Conservation (phyloP, 2,113 vertebrate genomes). For the Dolichotis patagonum region DNA sequence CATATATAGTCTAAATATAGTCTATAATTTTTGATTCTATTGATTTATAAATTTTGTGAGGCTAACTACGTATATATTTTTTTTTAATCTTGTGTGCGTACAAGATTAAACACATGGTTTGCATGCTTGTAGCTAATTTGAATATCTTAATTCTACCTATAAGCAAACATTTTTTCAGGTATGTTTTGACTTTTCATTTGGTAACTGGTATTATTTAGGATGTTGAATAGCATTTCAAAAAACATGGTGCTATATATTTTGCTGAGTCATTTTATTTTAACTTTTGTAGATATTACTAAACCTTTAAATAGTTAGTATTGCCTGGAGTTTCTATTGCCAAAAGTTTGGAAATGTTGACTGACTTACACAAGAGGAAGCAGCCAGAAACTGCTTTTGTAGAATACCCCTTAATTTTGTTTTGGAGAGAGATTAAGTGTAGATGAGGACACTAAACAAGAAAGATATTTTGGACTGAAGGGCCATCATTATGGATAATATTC, state of each 20-base stretch:
- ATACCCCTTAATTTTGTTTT: constrained; percentile 74
- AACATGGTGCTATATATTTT: neutral
- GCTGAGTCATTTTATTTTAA: constrained; percentile 42
- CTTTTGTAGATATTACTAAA: neutral
- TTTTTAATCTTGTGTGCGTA: neutral
- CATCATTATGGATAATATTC: constrained; percentile 78
- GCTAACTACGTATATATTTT: neutral
- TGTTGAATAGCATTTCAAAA: constrained; percentile 17
- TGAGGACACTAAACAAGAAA: constrained; percentile 66
- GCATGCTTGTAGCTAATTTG: neutral
- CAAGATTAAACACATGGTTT: neutral
- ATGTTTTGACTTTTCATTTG: neutral
- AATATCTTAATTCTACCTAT: neutral
- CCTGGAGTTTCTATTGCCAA: constrained; percentile 36
- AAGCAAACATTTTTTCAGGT: neutral
- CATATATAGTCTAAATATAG: neutral
- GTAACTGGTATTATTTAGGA: neutral
- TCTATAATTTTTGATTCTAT: neutral
- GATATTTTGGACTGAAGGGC: constrained; percentile 71
- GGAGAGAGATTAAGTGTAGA: constrained; percentile 64
- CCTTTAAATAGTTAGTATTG: constrained; percentile 27
- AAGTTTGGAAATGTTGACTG: constrained; percentile 62
- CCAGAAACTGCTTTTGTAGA: constrained; percentile 72
- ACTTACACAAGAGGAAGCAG: constrained; percentile 50
- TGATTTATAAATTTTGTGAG: neutral